These are phyloP conservation scores for Drosophila merina DNA, from an alignment of 2,888 invertebrate genomes.

Conservation along the genomic window DNA sequence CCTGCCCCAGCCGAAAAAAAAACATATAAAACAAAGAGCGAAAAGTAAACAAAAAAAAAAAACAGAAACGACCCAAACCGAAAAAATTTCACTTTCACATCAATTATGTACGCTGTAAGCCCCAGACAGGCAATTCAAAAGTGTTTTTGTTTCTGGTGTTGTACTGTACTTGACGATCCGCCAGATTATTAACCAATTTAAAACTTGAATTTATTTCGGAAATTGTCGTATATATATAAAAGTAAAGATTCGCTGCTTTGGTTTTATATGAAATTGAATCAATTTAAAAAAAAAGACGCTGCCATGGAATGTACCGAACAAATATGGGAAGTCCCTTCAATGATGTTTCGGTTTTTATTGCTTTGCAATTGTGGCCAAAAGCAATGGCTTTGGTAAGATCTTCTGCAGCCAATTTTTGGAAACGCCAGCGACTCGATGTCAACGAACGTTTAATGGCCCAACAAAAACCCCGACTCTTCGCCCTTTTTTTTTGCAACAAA, in stretches of 20 bases:
- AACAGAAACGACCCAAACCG: conserved; percentile 39
- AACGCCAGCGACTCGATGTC: conserved; percentile 29
- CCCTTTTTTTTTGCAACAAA: conserved; percentile 55
- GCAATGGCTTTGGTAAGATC: conserved; percentile 15
- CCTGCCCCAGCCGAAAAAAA: conserved; percentile 18
- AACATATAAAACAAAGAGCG: conserved; percentile 27
- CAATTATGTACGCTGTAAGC: conserved; percentile 61
- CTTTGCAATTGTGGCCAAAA: conserved; percentile 16
- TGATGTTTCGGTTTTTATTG: not conserved
- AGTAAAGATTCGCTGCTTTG: not conserved
- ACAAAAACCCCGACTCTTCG: conserved; percentile 40
- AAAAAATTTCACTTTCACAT: conserved; percentile 76
- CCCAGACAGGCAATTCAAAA: conserved; percentile 34
- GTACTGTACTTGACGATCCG: conserved; percentile 64
- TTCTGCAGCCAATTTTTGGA: conserved; percentile 12
- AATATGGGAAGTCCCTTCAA: not conserved
- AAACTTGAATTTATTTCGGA: no score
- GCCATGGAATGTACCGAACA: no score
- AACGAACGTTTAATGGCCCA: conserved; percentile 68
- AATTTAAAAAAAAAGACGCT: not conserved
- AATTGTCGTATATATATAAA: no score
- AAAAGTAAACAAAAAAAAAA: conserved; percentile 37
- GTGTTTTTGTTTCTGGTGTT: conserved; percentile 31
- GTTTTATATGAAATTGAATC: not conserved
- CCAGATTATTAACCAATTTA: conserved; percentile 29